Evolutionary conservation across 35 echinoderm and acorn worm genomes (phyloP), one percentile per base, ranked within the genome.

Genomic region (Eucidaris tribuloides): DNA sequence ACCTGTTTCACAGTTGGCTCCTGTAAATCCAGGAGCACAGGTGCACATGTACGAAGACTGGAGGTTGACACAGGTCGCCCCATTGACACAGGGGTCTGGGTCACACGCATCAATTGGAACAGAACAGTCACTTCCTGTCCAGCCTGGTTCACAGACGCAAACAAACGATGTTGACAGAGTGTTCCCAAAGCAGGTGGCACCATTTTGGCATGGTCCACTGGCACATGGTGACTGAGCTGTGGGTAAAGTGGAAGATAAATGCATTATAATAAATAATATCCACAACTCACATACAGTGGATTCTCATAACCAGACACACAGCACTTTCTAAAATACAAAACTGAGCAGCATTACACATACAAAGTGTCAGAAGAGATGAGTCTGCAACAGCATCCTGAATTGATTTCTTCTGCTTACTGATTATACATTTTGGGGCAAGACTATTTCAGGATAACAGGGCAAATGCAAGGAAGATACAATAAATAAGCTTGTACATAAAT

Each of bases 141-240:
- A 94, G 9, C 86, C 91, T 25, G 81, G 58, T 17, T n/a, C 42
- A 71, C 91, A 93, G 7, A 66, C 46, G 64, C 91, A 93, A 55
- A 52, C 20, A 55, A 68, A 93, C 3, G 46, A 46, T 13, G 2
- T 59, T 15, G 68, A 74, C 40, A 42, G 35, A 7, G 27, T 9
- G 44, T n/a, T 74, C 11, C 22, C 68, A 74, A 81, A 70, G 38
- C 76, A 88, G 5, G 77, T 81, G 20, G 86, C 78, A 9, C 61
- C 76, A 56, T 88, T 88, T 31, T 81, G n/a, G 33, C 84, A 87
- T 37, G 84, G 84, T 27, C 62, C 38, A 14, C 54, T 41, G 3
- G 48, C 71, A 60, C 84, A 87, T 13, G 77, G 24, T 18, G 55
- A 9, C 7, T 52, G 52, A 11, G 34, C 81, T 83, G 17, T 45